Conservation (phyloP, 2,888 invertebrate genomes). For the Eupsilia transversa region DNA sequence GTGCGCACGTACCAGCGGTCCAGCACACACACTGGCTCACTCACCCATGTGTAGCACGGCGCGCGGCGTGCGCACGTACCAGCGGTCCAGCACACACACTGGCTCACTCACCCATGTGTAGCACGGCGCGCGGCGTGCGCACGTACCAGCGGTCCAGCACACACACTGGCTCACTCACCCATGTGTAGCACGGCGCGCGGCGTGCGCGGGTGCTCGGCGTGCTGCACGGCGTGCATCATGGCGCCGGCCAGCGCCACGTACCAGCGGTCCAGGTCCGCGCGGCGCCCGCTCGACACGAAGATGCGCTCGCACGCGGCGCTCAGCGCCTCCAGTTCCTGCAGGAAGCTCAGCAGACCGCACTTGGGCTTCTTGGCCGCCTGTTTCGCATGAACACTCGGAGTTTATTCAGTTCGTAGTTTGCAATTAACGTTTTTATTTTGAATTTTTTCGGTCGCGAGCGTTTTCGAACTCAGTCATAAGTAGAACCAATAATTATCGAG, state of each 20-base stretch:
- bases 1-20: slow-evolving; percentile 95
- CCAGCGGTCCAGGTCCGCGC: slow-evolving; percentile 96
- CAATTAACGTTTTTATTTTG: not conserved
- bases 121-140: too few species aligned
- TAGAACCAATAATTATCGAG: not conserved
- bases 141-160: not conserved
- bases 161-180: slow-evolving; percentile 55
- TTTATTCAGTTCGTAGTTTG: not conserved
- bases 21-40: slow-evolving; percentile 80
- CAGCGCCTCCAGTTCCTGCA: slow-evolving; percentile 97
- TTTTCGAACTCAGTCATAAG: not conserved
- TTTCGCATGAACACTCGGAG: slow-evolving; percentile 60
- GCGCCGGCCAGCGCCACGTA: slow-evolving; percentile 94
- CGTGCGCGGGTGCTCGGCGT: slow-evolving; percentile 92
- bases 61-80: too few species aligned
- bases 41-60: not conserved
- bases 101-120: too few species aligned
- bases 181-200: slow-evolving; percentile 90
- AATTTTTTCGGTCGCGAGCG: not conserved
- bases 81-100: slow-evolving; percentile 90
- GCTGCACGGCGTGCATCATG: slow-evolving; percentile 93
- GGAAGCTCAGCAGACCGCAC: slow-evolving; percentile 97
- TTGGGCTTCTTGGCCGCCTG: slow-evolving; percentile 92
- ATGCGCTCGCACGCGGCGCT: slow-evolving; percentile 92
- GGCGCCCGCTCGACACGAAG: slow-evolving; percentile 93